A percentile compares a stretch with the other conserved stretches of the same genome.
These are phyloP conservation scores for Drosophila sp. DNA, from an alignment of 1,140 invertebrate genomes.

Conservation along the genomic window DNA sequence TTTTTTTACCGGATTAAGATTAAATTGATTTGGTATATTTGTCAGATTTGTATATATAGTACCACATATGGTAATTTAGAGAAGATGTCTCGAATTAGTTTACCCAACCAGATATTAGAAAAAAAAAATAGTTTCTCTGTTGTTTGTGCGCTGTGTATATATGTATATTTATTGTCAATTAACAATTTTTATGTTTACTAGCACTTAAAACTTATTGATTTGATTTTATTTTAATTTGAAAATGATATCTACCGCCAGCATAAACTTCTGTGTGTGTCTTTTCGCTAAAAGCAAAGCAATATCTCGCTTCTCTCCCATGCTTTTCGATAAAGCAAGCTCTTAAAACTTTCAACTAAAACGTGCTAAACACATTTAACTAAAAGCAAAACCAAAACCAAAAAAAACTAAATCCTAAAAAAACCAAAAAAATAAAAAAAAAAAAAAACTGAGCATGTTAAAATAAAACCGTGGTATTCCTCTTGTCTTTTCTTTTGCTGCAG, in stretches of 20 bases:
- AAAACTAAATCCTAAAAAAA: conserved; percentile 34
- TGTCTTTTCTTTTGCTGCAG: conserved; percentile 90
- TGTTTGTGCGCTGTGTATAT: conserved; percentile 2
- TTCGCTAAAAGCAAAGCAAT: conserved; percentile 9
- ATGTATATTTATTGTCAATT: conserved; percentile 12
- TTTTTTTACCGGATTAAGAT: no score
- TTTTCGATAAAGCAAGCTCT: background rate
- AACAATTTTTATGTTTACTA: background rate
- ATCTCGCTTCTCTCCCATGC: conserved; percentile 5
- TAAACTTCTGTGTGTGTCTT: conserved; percentile 3
- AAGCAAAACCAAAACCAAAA: conserved; percentile 16
- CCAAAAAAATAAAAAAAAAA: conserved; percentile 33
- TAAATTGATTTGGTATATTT: no score
- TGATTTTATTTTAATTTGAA: background rate
- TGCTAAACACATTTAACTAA: conserved; percentile 21
- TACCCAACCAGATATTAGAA: background rate
- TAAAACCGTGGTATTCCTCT: conserved; percentile 84
- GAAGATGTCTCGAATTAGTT: background rate
- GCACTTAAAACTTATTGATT: background rate
- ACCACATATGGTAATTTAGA: background rate
- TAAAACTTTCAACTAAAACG: conserved; percentile 21
- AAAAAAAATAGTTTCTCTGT: background rate
- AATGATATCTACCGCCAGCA: conserved; percentile 6
- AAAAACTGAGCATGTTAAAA: conserved; percentile 79
- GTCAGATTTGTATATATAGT: background rate